Evolutionary conservation across 2,113 vertebrate genomes (phyloP).

Genomic region (Tenrec ecaudatus): DNA sequence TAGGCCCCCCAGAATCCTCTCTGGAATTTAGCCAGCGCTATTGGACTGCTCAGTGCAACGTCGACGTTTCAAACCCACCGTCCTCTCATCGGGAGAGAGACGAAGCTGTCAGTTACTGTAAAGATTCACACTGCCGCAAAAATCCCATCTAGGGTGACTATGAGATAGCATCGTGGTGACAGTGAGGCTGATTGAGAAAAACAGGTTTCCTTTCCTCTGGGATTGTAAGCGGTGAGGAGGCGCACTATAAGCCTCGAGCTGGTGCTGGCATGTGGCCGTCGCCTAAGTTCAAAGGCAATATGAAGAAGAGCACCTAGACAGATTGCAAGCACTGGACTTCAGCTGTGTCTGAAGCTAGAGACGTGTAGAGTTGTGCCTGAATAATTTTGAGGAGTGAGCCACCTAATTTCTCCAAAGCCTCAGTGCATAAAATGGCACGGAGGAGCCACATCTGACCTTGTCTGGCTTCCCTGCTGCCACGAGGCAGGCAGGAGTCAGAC

Average conservation of each 20-base stretch:
- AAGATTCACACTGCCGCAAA: too few relatives aligned
- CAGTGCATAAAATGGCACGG: too few relatives aligned
- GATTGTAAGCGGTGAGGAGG: background rate
- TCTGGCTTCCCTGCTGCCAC: too few relatives aligned
- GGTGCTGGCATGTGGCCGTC: background rate
- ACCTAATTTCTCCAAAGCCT: too few relatives aligned
- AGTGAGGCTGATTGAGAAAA: background rate
- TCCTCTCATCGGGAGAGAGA: too few relatives aligned
- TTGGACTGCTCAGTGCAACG: too few relatives aligned
- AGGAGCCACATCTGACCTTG: too few relatives aligned
- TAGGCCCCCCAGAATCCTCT: background rate
- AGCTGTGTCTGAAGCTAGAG: background rate
- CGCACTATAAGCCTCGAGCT: background rate
- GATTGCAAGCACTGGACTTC: background rate
- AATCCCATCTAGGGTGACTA: too few relatives aligned
- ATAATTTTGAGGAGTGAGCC: background rate
- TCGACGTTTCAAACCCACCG: too few relatives aligned
- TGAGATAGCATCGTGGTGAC: too few relatives aligned
- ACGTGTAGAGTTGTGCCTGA: background rate
- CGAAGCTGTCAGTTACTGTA: too few relatives aligned
- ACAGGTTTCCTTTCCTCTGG: background rate
- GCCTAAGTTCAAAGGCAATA: background rate
- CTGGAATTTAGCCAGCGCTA: background rate
- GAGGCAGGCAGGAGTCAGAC: too few relatives aligned
- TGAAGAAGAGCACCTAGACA: background rate